phyloP scores from a whole-genome alignment of 2,797 vertebrate species.

The Bucorvus abyssinicus region DNA sequence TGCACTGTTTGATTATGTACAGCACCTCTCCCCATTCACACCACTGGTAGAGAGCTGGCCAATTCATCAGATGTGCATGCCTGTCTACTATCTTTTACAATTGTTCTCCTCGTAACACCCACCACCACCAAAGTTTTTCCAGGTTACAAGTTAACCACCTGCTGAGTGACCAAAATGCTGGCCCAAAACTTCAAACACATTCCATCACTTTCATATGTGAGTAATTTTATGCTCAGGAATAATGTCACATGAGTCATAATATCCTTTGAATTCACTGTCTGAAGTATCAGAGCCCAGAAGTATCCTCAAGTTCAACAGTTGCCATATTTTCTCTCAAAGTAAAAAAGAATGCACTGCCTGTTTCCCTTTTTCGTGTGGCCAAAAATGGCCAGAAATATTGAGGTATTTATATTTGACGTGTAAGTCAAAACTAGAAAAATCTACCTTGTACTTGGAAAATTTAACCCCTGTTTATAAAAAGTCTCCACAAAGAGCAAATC shows the following conservation, averaged over 20 bases:
- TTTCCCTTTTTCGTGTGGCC: not conserved
- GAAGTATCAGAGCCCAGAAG: slow-evolving; percentile 50
- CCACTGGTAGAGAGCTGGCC: not conserved
- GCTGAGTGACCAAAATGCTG: slow-evolving; percentile 55
- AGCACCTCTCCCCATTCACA: not conserved
- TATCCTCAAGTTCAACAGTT: slow-evolving; percentile 23
- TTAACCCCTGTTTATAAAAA: not conserved
- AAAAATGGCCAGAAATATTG: not conserved
- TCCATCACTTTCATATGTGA: slow-evolving; percentile 63
- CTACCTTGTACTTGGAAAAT: not conserved
- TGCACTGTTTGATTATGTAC: not conserved
- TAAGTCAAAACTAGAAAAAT: slow-evolving; percentile 5
- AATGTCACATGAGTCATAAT: slow-evolving; percentile 65
- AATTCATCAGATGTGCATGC: not conserved
- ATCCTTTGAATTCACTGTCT: slow-evolving; percentile 61
- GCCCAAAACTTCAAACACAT: slow-evolving; percentile 60
- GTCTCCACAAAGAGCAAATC: not conserved
- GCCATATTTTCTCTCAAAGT: slow-evolving; percentile 20
- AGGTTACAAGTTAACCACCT: slow-evolving; percentile 62
- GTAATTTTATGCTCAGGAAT: slow-evolving; percentile 58
- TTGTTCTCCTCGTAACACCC: not conserved
- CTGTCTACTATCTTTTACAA: slow-evolving; percentile 5
- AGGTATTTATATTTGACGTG: not conserved
- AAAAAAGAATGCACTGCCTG: not conserved
- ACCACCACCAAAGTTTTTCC: slow-evolving; percentile 54